phyloP scores from a whole-genome alignment of 2,888 invertebrate genomes.

The Noctua janthina region DNA sequence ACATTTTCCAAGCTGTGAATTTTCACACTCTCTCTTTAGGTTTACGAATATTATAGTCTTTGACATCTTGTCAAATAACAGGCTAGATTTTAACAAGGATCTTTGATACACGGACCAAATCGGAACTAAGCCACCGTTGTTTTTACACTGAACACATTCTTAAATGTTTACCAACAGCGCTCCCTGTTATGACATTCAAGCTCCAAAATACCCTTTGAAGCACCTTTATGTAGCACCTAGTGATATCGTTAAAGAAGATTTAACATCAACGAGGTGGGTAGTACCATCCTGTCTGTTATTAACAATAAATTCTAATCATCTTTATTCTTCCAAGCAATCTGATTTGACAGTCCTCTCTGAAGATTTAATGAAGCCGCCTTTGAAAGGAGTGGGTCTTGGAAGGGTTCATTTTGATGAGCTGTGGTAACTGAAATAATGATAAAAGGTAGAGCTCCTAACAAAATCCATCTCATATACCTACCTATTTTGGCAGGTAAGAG shows the following conservation, averaged over 20 bases:
- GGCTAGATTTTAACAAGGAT: neutral
- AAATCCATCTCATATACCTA: neutral
- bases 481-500: neutral
- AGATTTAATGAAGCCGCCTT: neutral
- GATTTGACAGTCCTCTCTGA: neutral
- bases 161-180: neutral
- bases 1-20: conserved; percentile 34
- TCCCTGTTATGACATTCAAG: neutral
- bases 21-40: conserved; percentile 21
- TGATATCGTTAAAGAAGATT: neutral
- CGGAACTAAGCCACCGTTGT: neutral
- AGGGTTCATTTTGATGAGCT: neutral
- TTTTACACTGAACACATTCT: neutral
- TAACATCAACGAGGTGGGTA: neutral
- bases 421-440: neutral
- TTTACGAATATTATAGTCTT: neutral
- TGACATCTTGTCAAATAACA: neutral
- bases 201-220: too few species aligned
- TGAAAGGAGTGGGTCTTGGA: neutral
- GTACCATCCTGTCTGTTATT: neutral
- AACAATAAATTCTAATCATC: neutral
- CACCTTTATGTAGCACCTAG: neutral
- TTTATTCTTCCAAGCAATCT: neutral
- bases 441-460: neutral
- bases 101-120: neutral